phyloP scores from a whole-genome alignment of 2,888 invertebrate species.

The Drosophila recens region DNA sequence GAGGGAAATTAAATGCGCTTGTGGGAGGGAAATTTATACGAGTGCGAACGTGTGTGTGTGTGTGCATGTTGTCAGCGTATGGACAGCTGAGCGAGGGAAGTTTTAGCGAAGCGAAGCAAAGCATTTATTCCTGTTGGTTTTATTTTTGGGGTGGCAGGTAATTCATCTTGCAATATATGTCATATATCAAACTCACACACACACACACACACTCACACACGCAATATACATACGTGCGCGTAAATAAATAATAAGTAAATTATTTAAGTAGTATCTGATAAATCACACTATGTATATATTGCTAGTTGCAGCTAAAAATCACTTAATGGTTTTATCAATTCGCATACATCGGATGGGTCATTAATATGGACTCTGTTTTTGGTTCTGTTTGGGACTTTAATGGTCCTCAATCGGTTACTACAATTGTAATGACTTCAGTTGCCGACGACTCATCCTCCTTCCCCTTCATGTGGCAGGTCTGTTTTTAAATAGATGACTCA shows the following conservation, averaged over 20 bases:
- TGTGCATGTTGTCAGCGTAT: slow-evolving; percentile 4
- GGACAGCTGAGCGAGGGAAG: slow-evolving; percentile 63
- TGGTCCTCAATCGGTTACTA: not conserved
- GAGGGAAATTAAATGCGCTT: slow-evolving; percentile 48
- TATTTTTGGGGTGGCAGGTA: slow-evolving; percentile 73
- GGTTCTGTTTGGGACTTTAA: not conserved
- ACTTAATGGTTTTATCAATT: slow-evolving; percentile 6
- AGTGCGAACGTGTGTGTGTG: not conserved
- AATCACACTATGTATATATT: not conserved
- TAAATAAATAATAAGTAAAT: not conserved
- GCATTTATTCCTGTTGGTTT: slow-evolving; percentile 34
- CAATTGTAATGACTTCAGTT: slow-evolving; percentile 5
- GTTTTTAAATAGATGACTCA: slow-evolving; percentile 41
- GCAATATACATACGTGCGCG: too few relatives aligned
- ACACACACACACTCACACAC: slow-evolving; percentile 1
- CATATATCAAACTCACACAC: slow-evolving; percentile 45
- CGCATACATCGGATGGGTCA: not conserved
- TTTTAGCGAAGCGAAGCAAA: slow-evolving; percentile 36
- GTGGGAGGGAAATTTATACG: slow-evolving; percentile 42
- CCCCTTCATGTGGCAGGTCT: not conserved
- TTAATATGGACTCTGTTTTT: not conserved
- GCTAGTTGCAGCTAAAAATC: slow-evolving; percentile 3
- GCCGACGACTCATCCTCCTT: not conserved
- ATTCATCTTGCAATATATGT: slow-evolving; percentile 66
- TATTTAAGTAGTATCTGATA: not conserved